These are phyloP conservation scores for Ispidina lecontei DNA, from an alignment of 2,797 vertebrate species.

Conservation along the genomic window DNA sequence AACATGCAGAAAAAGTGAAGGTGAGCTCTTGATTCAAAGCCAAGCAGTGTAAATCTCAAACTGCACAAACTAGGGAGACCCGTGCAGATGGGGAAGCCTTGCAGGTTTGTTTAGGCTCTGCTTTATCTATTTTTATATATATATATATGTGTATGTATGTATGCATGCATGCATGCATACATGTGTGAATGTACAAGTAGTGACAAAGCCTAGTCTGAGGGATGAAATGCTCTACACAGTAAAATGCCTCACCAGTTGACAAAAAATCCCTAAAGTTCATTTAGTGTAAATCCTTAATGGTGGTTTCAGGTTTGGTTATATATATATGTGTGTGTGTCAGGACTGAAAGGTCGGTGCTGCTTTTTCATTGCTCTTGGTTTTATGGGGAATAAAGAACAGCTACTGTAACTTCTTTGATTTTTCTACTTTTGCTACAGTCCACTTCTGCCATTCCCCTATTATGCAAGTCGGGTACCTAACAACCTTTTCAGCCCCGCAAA, in stretches of 20 bases:
- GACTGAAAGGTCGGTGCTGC: background rate
- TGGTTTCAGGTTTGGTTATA: background rate
- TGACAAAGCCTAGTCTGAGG: background rate
- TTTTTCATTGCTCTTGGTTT: background rate
- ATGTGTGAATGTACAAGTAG: background rate
- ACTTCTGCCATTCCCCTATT: rapidly evolving
- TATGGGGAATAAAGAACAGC: background rate
- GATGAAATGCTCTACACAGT: background rate
- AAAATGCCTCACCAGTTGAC: background rate
- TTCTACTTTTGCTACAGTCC: background rate
- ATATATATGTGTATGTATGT: background rate
- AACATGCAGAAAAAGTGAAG: constrained; percentile 79
- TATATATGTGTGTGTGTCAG: background rate
- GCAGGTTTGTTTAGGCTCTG: background rate
- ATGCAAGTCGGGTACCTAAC: rapidly evolving
- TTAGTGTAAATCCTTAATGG: background rate
- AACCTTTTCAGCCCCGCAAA: background rate
- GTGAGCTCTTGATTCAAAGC: constrained; percentile 66
- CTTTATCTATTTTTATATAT: background rate
- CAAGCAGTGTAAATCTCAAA: background rate
- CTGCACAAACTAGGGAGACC: background rate
- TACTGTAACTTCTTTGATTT: background rate
- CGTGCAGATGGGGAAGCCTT: background rate
- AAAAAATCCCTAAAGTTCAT: background rate
- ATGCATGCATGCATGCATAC: rapidly evolving